Base-by-base conservation (phyloP, 2,113 vertebrate genomes). In the Peromyscus maniculatus region DNA sequence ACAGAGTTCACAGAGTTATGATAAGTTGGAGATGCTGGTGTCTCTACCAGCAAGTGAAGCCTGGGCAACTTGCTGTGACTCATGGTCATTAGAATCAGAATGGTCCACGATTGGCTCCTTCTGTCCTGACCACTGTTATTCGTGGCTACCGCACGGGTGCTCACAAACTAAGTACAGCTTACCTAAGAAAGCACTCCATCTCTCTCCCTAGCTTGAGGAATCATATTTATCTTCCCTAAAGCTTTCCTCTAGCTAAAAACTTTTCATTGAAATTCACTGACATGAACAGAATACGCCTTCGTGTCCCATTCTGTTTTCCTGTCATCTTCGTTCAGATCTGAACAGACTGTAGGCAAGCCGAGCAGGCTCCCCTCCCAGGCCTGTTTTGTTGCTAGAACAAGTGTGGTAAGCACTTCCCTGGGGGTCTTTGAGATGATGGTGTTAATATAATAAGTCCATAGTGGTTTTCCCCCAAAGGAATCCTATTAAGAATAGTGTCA, bases 161-260 rank as follows among this genome's bases (percentile, higher is more conserved):
- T 26, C 1, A 26, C 22, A 31, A n/a, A 16, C 17, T 22, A 33
- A 6, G 5, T 67, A 26, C 22, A 46, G 16, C 22, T 46, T 24
- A 13, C 0, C 0, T 33, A 36, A 75, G 52, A 75, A 49, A 66
- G 17, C 1, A 1, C 2, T 15, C 5, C 49, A 2, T 28, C 22
- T 39, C 49, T 8, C 17, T 26, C 0, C 39, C 52, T 24, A 1
- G 9, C 28, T n/a, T 7, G 8, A 16, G 10, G 49, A 31, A 31
- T 69, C 52, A 24, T 52, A 19, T 39, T 59, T 46, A 46, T 33
- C 57, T 71, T 64, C 26, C 49, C 19, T 28, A 43, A 87, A 52
- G 59, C 33, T 86, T 55, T 11, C 75, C 31, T 69, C 24, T 21
- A 49, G 43, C n/a, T 91, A 36, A 93, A 87, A 66, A 17, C 24